Conservation (phyloP, 1,140 invertebrate genomes). For the Prorops nasuta region DNA sequence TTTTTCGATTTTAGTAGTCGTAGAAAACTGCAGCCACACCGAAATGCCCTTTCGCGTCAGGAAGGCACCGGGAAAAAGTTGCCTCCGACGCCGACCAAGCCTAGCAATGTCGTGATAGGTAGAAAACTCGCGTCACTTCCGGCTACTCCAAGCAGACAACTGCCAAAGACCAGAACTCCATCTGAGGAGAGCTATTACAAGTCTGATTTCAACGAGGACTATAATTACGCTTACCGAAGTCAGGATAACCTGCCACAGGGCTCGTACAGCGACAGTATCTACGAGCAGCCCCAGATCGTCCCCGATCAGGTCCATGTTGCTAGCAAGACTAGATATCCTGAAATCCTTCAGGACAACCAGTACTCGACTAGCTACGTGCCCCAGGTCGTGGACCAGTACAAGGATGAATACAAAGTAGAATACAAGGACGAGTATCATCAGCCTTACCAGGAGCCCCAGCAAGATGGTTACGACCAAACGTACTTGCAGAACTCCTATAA, state of each 20-base stretch:
- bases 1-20: conserved; percentile 30
- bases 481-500: no score
- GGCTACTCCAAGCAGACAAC: conserved; percentile 58
- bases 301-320: background rate
- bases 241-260: conserved; percentile 61
- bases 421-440: conserved; percentile 32
- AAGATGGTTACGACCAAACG: background rate
- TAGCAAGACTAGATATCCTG: conserved; percentile 16
- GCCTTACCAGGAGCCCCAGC: conserved; percentile 12
- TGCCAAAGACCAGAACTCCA: conserved; percentile 54
- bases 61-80: conserved; percentile 51
- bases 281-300: conserved; percentile 14
- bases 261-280: conserved; percentile 38
- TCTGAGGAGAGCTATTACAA: conserved; percentile 55
- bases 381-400: conserved; percentile 35
- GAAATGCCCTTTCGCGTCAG: conserved; percentile 38
- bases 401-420: conserved; percentile 26
- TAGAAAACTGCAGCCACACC: conserved; percentile 41
- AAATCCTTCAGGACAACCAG: conserved; percentile 33
- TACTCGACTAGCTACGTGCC: conserved; percentile 35
- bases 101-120: conserved; percentile 46
- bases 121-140: conserved; percentile 55
- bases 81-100: conserved; percentile 52
- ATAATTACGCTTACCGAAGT: conserved; percentile 69
- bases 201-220: conserved; percentile 67